Percentiles rank a stretch among this genome's conserved stretches.
These are phyloP conservation scores for Holocentrus rufus DNA, from an alignment of 2,797 vertebrate genomes.

Conservation along the genomic window DNA sequence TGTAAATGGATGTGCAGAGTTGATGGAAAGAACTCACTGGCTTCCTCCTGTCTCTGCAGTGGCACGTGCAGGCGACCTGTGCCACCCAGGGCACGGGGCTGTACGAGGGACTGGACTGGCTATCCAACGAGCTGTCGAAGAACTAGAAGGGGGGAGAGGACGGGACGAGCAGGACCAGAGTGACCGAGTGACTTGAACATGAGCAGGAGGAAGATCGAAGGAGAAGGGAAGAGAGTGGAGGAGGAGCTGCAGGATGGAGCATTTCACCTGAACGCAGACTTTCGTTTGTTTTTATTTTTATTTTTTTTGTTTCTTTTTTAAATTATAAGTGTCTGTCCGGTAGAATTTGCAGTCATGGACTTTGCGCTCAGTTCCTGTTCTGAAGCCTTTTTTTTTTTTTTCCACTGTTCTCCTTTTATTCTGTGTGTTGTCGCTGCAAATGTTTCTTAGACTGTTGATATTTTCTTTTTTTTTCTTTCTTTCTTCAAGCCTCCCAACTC, in stretches of 20 bases:
- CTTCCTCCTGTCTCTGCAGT: conserved; percentile 73
- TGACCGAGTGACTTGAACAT: conserved; percentile 22
- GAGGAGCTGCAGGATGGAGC: conserved; percentile 26
- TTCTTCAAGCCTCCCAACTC: conserved; percentile 33
- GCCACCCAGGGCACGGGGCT: conserved; percentile 88
- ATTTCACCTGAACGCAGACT: conserved; percentile 41
- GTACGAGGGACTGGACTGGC: conserved; percentile 88
- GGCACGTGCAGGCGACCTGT: conserved; percentile 88
- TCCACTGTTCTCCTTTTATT: conserved; percentile 51
- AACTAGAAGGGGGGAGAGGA: conserved; percentile 60
- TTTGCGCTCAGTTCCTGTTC: conserved; percentile 74
- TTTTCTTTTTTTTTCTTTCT: conserved; percentile 32
- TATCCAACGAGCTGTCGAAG: conserved; percentile 85
- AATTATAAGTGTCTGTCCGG: conserved; percentile 76
- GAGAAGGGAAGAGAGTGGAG: conserved; percentile 25
- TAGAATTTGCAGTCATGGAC: conserved; percentile 78
- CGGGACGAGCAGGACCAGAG: conserved; percentile 7
- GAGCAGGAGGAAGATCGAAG: conserved; percentile 3
- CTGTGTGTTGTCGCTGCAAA: conserved; percentile 39
- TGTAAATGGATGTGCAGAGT: neutral
- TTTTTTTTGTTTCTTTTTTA: conserved; percentile 61
- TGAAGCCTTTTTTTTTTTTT: conserved; percentile 43
- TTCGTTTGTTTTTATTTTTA: conserved; percentile 54
- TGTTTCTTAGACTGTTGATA: conserved; percentile 55
- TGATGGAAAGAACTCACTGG: neutral